Conservation (phyloP, 2,888 invertebrate genomes). For the Unio pictorum region DNA sequence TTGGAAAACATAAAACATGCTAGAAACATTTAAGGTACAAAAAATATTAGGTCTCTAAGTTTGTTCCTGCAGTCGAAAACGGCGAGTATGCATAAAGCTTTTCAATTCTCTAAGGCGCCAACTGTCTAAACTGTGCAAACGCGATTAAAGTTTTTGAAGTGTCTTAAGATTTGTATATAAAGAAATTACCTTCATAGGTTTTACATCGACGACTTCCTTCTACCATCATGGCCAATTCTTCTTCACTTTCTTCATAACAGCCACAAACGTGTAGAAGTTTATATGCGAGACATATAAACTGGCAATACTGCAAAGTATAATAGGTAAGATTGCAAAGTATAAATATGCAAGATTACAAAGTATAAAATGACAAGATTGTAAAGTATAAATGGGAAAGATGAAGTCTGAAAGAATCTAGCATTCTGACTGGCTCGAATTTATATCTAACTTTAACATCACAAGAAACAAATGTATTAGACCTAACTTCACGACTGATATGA, state of each 20-base stretch:
- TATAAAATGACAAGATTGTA: slow-evolving; percentile 9
- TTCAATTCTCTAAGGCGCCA: too few relatives aligned
- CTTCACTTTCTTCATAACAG: slow-evolving; percentile 7
- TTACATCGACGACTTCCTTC: slow-evolving; percentile 3
- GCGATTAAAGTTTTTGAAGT: neutral
- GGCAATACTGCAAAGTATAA: slow-evolving; percentile 10
- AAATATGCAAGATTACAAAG: slow-evolving; percentile 10
- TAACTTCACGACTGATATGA: too few relatives aligned
- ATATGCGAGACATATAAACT: slow-evolving; percentile 3
- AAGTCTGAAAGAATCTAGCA: too few relatives aligned
- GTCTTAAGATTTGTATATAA: neutral
- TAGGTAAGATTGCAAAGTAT: slow-evolving; percentile 7
- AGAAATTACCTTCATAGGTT: slow-evolving; percentile 7
- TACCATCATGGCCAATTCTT: slow-evolving; percentile 6
- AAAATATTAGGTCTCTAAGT: too few relatives aligned
- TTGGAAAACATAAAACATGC: too few relatives aligned
- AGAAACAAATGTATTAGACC: too few relatives aligned
- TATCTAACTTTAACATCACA: too few relatives aligned
- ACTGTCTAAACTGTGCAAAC: too few relatives aligned
- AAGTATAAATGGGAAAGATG: slow-evolving; percentile 5
- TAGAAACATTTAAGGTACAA: too few relatives aligned
- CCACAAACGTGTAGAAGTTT: slow-evolving; percentile 10
- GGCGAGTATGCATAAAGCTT: too few relatives aligned
- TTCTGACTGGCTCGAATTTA: too few relatives aligned
- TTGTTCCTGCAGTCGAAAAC: too few relatives aligned